phyloP scores from a whole-genome alignment of 2,888 invertebrate species.

The Watsonalla cultraria region DNA sequence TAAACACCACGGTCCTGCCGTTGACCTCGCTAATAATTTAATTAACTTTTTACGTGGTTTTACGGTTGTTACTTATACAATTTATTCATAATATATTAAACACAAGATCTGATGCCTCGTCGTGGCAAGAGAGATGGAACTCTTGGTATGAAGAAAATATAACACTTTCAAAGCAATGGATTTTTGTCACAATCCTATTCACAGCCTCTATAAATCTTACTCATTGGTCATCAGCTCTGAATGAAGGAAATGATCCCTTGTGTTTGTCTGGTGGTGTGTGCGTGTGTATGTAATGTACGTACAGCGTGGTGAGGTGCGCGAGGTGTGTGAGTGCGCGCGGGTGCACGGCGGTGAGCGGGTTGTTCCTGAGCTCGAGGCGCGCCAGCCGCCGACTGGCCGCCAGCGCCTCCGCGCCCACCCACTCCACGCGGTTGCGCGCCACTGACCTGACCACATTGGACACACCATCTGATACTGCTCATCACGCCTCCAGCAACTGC shows the following conservation, averaged over 20 bases:
- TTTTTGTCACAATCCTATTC: too few species aligned
- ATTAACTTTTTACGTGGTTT: too few species aligned
- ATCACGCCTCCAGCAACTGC: not conserved
- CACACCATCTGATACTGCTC: not conserved
- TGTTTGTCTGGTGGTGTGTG: too few species aligned
- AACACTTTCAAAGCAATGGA: too few species aligned
- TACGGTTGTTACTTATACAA: too few species aligned
- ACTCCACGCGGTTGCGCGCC: slow-evolving; percentile 89
- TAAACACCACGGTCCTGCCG: not conserved
- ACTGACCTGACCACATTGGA: slow-evolving; percentile 80
- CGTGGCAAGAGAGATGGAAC: too few species aligned
- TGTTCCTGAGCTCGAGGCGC: slow-evolving; percentile 89
- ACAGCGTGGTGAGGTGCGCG: slow-evolving; percentile 78
- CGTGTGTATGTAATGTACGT: slow-evolving; percentile 21
- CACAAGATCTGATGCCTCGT: too few species aligned
- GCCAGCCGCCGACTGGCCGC: slow-evolving; percentile 83
- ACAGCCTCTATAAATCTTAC: too few species aligned
- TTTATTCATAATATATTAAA: too few species aligned
- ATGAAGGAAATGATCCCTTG: too few species aligned
- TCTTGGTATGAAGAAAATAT: too few species aligned
- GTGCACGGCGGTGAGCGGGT: slow-evolving; percentile 86
- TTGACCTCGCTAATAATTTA: not conserved
- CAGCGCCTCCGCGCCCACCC: slow-evolving; percentile 85
- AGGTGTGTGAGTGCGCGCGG: slow-evolving; percentile 85
- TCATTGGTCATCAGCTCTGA: too few species aligned